Base-by-base conservation (phyloP, 2,888 invertebrate species). In the Aelia acuminata region DNA sequence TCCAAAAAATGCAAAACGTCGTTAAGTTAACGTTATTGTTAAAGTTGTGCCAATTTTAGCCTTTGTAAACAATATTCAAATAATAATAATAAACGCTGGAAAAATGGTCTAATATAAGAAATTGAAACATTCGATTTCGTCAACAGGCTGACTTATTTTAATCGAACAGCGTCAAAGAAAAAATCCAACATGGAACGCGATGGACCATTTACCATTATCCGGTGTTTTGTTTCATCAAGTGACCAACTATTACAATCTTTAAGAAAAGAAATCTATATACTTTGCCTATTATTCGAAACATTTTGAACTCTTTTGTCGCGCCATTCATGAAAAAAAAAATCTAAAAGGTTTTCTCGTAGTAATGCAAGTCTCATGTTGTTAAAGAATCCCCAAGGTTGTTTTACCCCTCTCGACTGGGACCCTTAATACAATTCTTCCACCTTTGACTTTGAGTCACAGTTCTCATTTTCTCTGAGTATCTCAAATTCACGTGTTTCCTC, bases 351-450 rank as follows among this genome's bases (percentile, higher is more conserved):
- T 35, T 20, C 63, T 70, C 20, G 18, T 35, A 70, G 63, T 70
- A 70, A 70, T 70, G 63, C 63, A 35, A 35, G 63, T 35, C 31
- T 35, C 63, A 18, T 70, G 63, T 70, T 70, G 63, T 35, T 35
- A 70, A 70, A 35, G 63, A 70, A 31, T 70, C 63, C 63, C 18
- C 63, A 3, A 22, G 18, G 63, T 31, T 70, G 63, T 35, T 35
- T 70, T 70, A 20, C 63, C 63, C 20, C 35, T 70, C 63, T 35
- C 31, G 63, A 70, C 63, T 70, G 31, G 13, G 63, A 22, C 31
- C 63, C 63, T 70, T 70, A 35, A 70, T 70, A 70, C 31, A 35
- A 70, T 70, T 70, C 63, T 70, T 70, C 63, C 31, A 70, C 63
- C 63, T 70, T 70, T 70, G 63, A 70, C 63, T 70, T 35, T 70